Evolutionary conservation across 1,140 invertebrate species (phyloP).

Genomic region (Harlomillsia oculata): DNA sequence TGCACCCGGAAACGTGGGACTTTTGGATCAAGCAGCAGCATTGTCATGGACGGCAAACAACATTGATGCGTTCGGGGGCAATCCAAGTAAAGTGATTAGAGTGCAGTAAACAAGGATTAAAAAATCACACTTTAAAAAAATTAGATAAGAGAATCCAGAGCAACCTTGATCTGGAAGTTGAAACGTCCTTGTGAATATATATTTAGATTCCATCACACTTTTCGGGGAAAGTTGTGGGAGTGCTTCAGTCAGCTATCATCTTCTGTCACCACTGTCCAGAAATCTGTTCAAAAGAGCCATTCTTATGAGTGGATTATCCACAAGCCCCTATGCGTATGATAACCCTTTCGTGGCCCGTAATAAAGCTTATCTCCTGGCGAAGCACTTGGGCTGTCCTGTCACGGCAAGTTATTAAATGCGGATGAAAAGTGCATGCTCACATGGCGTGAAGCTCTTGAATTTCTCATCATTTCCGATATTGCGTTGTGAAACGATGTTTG

Average conservation of each 20-base stretch:
- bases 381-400: slow-evolving; percentile 20
- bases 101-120: too few species aligned
- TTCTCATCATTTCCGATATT: too few species aligned
- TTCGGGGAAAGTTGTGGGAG: slow-evolving; percentile 89
- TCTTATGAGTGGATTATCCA: slow-evolving; percentile 10
- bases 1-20: slow-evolving; percentile 69
- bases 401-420: too few species aligned
- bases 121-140: too few species aligned
- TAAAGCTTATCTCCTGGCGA: not conserved
- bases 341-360: not conserved
- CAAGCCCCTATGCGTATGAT: not conserved
- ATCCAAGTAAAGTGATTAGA: slow-evolving; percentile 48
- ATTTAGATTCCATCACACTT: slow-evolving; percentile 60
- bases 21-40: slow-evolving; percentile 82
- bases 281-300: slow-evolving; percentile 40
- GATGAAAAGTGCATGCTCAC: too few species aligned
- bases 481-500: too few species aligned
- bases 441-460: too few species aligned
- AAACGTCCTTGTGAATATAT: too few species aligned
- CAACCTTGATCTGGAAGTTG: too few species aligned
- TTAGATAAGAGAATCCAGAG: too few species aligned
- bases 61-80: slow-evolving; percentile 78
- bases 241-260: slow-evolving; percentile 71
- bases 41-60: slow-evolving; percentile 87
- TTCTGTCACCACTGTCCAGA: slow-evolving; percentile 54